These are phyloP conservation scores for Hylomyscus alleni DNA, from an alignment of 2,797 vertebrate genomes.

Conservation along the genomic window DNA sequence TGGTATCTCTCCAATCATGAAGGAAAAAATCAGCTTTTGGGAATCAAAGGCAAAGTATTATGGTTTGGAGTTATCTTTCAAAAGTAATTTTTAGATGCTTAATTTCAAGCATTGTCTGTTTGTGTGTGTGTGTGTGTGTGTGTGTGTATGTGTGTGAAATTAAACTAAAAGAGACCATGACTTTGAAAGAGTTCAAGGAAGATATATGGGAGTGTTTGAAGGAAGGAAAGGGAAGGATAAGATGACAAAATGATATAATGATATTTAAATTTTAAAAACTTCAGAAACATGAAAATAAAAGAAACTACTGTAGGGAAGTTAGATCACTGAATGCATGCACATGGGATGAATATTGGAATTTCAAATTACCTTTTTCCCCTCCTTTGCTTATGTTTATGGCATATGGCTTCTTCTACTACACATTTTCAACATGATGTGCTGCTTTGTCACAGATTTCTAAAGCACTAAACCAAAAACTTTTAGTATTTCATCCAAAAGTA, in stretches of 20 bases:
- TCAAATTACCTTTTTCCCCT: neutral
- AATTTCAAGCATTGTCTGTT: neutral
- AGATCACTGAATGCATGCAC: too few relatives aligned
- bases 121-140: neutral
- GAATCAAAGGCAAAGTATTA: neutral
- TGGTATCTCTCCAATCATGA: neutral
- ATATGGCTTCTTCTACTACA: neutral
- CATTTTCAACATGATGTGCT: neutral
- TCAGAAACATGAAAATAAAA: too few relatives aligned
- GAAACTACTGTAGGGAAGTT: too few relatives aligned
- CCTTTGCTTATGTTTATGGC: neutral
- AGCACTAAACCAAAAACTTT: neutral
- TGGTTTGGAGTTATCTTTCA: neutral
- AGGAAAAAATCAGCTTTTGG: neutral
- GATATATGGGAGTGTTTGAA: neutral
- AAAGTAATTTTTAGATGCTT: neutral
- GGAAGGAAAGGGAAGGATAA: neutral
- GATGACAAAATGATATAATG: neutral
- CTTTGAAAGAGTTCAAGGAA: neutral
- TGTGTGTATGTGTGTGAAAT: too few relatives aligned
- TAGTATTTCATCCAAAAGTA: neutral
- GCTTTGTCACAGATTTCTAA: neutral
- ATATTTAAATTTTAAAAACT: too few relatives aligned
- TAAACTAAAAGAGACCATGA: neutral
- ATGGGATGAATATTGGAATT: neutral